Evolutionary conservation across 2,113 vertebrate species (phyloP).

Genomic region (Gorsachius goisagi): DNA sequence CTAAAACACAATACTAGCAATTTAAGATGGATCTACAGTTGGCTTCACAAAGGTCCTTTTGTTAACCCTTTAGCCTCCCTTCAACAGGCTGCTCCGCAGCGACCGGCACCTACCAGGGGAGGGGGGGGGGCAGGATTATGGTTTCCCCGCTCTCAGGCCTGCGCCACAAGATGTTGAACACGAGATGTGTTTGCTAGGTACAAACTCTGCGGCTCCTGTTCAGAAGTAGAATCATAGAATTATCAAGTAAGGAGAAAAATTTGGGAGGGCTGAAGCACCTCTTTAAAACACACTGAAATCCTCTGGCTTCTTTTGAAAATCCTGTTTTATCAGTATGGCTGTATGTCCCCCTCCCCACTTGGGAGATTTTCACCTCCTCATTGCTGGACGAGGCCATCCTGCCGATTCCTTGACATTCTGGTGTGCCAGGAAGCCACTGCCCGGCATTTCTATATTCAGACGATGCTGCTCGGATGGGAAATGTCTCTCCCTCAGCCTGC

Average conservation of each 20-base stretch:
- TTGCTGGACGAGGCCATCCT: not conserved
- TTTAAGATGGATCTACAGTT: too few relatives aligned
- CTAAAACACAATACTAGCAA: too few relatives aligned
- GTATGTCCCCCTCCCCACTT: not conserved
- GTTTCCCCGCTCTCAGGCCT: too few relatives aligned
- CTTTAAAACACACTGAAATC: not conserved
- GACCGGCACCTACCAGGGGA: accelerated
- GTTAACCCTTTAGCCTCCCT: too few relatives aligned
- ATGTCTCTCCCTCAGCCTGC: too few relatives aligned
- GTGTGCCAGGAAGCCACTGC: not conserved
- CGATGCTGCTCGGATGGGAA: not conserved
- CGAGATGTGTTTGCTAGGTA: not conserved
- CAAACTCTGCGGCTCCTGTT: not conserved
- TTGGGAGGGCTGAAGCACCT: not conserved
- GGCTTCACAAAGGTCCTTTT: too few relatives aligned
- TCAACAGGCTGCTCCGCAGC: not conserved
- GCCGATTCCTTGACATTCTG: not conserved
- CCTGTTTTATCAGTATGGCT: not conserved
- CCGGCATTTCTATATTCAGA: not conserved
- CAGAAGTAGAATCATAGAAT: too few relatives aligned
- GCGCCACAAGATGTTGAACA: not conserved
- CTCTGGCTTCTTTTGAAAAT: not conserved
- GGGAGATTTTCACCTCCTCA: not conserved
- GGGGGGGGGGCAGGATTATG: too few relatives aligned
- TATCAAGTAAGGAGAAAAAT: not conserved